Evolutionary conservation across 2,113 vertebrate genomes (phyloP), one percentile per base, ranked within the genome.

Genomic region (Petrocephalus zakoni): DNA sequence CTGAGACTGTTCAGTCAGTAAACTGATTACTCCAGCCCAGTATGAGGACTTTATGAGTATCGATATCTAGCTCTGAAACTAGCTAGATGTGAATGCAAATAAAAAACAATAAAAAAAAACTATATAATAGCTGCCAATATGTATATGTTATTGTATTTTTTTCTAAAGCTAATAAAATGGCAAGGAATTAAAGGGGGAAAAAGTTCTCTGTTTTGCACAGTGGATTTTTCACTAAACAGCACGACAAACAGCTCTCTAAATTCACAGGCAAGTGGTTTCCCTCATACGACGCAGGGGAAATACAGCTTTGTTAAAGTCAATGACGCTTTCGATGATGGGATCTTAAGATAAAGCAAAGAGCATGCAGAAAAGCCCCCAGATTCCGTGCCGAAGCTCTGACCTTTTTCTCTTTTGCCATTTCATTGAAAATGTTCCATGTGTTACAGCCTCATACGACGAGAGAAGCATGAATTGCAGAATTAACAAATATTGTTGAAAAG

Each of bases 81-180:
- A 87, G 56, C 55, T 87, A 72, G 34, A 72, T 11, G 21, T 47
- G 37, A n/a, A 47, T 25, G 29, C 46, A 51, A 49, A 58, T 51
- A 72, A 87, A 52, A 51, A 72, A 1, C 17, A 10, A 75, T 15
- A 86, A 87, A 83, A 87, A 85, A 72, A 68, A 49, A 13, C 2
- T 21, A 64, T 87, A 21, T 64, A 87, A 46, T 87, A 87, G 56
- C 55, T 64, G 56, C 53, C 56, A 87, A 46, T 87, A 55, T 64
- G 17, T 47, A 56, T 29, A 56, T 87, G 86, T 87, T 58, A 87
- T 61, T 64, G 21, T 64, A 87, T 64, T 64, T 51, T 83, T 87
- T 87, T 87, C 86, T 61, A 34, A 87, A 87, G 86, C 55, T 51
- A 87, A 87, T 64, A 87, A 87, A 87, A 87, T 58, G 29, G 55